These are phyloP conservation scores for Drosophila phalerata DNA, from an alignment of 2,888 invertebrate genomes.

Conservation along the genomic window DNA sequence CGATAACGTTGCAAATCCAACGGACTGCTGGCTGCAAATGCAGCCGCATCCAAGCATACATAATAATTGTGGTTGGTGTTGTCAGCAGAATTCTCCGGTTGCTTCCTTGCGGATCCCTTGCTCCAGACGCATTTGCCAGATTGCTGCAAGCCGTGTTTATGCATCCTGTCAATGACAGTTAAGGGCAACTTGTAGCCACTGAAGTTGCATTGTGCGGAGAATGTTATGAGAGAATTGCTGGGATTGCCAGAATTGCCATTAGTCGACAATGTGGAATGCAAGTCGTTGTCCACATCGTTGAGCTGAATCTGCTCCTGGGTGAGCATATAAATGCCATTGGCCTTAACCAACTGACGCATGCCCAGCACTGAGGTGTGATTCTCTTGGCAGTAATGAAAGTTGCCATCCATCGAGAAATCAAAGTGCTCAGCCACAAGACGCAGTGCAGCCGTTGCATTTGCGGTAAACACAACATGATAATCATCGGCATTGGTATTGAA, in stretches of 20 bases:
- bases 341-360: slow-evolving; percentile 92
- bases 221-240: slow-evolving; percentile 90
- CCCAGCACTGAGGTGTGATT: slow-evolving; percentile 98
- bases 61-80: slow-evolving; percentile 86
- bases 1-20: slow-evolving; percentile 90
- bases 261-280: neutral
- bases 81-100: slow-evolving; percentile 82
- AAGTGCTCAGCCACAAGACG: slow-evolving; percentile 95
- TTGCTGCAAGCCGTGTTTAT: slow-evolving; percentile 87
- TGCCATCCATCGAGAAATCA: slow-evolving; percentile 86
- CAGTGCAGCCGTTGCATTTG: slow-evolving; percentile 95
- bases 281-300: slow-evolving; percentile 56
- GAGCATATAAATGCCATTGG: slow-evolving; percentile 87
- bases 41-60: slow-evolving; percentile 94
- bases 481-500: slow-evolving; percentile 93
- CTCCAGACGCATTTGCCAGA: slow-evolving; percentile 70
- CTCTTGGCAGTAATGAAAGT: slow-evolving; percentile 93
- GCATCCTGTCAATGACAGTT: slow-evolving; percentile 89
- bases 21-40: slow-evolving; percentile 91
- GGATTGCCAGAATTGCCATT: neutral
- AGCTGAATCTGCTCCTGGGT: slow-evolving; percentile 87
- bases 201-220: slow-evolving; percentile 98
- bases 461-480: slow-evolving; percentile 96
- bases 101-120: rapidly evolving
- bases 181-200: slow-evolving; percentile 96